Evolutionary conservation across 1,140 invertebrate genomes (phyloP).

Genomic region (Sitodiplosis mosellana): DNA sequence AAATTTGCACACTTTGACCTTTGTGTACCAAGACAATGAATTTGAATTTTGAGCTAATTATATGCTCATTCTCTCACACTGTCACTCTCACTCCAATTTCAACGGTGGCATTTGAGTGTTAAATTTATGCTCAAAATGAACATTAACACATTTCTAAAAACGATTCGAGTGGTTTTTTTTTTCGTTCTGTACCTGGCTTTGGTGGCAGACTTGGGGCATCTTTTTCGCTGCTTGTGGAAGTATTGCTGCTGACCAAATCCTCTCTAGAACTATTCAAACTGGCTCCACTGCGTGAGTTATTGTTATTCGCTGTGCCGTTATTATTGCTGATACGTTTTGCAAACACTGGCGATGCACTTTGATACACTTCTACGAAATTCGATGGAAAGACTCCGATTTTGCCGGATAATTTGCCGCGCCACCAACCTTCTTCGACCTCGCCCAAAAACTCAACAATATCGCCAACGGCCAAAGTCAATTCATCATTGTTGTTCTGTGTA

Average conservation of each 20-base stretch:
- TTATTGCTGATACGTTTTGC: slow-evolving; percentile 11
- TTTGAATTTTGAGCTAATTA: too few relatives aligned
- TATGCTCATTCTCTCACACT: too few relatives aligned
- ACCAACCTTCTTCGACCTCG: slow-evolving; percentile 76
- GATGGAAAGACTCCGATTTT: slow-evolving; percentile 78
- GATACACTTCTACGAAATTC: slow-evolving; percentile 71
- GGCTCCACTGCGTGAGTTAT: background rate
- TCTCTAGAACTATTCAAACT: slow-evolving; percentile 11
- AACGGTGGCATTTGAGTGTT: too few relatives aligned
- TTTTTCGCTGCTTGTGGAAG: slow-evolving; percentile 5
- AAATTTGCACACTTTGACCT: too few relatives aligned
- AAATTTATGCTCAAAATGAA: too few relatives aligned
- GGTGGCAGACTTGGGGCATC: slow-evolving; percentile 33
- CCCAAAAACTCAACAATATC: slow-evolving; percentile 75
- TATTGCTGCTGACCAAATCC: slow-evolving; percentile 5
- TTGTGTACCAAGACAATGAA: too few relatives aligned
- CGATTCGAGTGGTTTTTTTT: background rate
- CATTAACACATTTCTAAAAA: too few relatives aligned
- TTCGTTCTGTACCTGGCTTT: slow-evolving; percentile 30
- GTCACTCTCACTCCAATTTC: too few relatives aligned
- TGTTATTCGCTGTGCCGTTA: slow-evolving; percentile 1
- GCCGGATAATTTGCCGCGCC: slow-evolving; percentile 57
- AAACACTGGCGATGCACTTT: slow-evolving; percentile 22
- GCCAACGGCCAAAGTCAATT: slow-evolving; percentile 65
- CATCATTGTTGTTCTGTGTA: slow-evolving; percentile 78